These are phyloP conservation scores for Phrixothrix hirtus DNA, from an alignment of 2,888 invertebrate species.

Conservation along the genomic window DNA sequence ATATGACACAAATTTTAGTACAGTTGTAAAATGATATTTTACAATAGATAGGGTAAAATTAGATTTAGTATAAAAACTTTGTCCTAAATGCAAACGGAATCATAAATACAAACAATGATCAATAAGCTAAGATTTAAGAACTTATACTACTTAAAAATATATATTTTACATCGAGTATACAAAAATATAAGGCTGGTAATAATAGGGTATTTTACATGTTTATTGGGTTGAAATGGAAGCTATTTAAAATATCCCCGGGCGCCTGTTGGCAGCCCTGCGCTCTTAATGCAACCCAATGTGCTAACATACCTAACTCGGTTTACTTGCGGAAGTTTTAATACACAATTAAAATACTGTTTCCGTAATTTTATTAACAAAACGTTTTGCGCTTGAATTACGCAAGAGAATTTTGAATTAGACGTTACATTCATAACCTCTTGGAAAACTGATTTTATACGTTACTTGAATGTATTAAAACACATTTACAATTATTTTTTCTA, in stretches of 20 bases:
- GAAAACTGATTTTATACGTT: too few species aligned
- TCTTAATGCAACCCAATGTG: constrained; percentile 40
- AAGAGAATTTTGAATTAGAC: constrained; percentile 2
- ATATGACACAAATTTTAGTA: not conserved
- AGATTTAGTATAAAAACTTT: too few species aligned
- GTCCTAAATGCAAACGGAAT: too few species aligned
- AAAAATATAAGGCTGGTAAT: constrained; percentile 42
- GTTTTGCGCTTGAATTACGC: constrained; percentile 36
- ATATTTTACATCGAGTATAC: constrained; percentile 11
- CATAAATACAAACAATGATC: too few species aligned
- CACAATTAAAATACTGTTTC: constrained; percentile 56
- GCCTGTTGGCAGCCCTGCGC: constrained; percentile 37
- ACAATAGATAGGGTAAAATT: too few species aligned
- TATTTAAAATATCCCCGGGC: constrained; percentile 57
- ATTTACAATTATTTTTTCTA: too few species aligned
- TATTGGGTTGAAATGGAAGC: constrained; percentile 58
- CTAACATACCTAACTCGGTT: constrained; percentile 47
- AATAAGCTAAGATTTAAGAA: too few species aligned
- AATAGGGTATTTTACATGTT: constrained; percentile 59
- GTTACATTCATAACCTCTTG: not conserved
- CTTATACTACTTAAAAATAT: not conserved
- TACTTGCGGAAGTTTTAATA: constrained; percentile 51
- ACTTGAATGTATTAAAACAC: too few species aligned
- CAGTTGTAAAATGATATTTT: not conserved
- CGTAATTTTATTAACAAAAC: constrained; percentile 48